Conservation (phyloP, 2,888 invertebrate genomes). For the Dicyrtomina minuta region DNA sequence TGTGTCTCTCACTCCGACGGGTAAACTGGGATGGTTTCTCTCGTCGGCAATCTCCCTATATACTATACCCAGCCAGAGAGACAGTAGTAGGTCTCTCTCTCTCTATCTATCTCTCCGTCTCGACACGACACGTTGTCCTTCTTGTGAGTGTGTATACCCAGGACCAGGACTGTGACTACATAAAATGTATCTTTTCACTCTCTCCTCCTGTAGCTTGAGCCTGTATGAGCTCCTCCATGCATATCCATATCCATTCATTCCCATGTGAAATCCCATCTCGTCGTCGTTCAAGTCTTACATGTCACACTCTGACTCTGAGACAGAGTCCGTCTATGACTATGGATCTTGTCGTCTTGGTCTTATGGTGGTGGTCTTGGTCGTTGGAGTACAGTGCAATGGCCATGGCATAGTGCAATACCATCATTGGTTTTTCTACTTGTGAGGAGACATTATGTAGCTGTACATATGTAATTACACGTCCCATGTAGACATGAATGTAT, state of each 20-base stretch:
- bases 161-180: neutral
- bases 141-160: too few relatives aligned
- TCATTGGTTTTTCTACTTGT: too few relatives aligned
- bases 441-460: neutral
- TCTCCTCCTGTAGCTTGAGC: neutral
- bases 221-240: too few relatives aligned
- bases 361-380: neutral
- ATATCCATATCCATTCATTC: neutral
- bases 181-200: conserved; percentile 4
- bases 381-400: too few relatives aligned
- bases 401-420: too few relatives aligned
- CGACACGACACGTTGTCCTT: neutral
- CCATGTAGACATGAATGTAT: neutral
- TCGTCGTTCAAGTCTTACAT: too few relatives aligned
- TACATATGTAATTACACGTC: conserved; percentile 3
- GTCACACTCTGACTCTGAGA: too few relatives aligned
- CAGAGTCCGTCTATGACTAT: neutral
- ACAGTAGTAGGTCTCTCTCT: too few relatives aligned
- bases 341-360: neutral
- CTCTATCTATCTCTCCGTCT: conserved; percentile 14
- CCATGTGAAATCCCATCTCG: neutral
- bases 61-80: neutral
- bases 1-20: neutral
- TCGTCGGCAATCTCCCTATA: neutral
- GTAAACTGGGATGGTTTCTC: neutral